Evolutionary conservation across 2,888 invertebrate genomes (phyloP).

Genomic region (Temnothorax rugatulus): DNA sequence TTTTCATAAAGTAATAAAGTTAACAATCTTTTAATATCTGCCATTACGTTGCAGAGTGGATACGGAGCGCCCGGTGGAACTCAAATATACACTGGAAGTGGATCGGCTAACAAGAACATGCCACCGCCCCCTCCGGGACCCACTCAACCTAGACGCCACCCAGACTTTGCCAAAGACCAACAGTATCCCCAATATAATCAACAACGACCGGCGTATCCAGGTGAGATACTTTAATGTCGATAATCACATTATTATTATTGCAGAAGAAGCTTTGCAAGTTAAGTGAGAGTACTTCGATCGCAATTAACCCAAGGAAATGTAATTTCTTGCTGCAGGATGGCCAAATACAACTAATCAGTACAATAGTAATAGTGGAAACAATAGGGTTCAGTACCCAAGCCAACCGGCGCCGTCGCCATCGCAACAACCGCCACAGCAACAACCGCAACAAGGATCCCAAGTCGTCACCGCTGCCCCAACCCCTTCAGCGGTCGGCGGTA

Average conservation of each 20-base stretch:
- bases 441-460: constrained; percentile 75
- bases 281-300: neutral
- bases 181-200: constrained; percentile 90
- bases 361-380: constrained; percentile 82
- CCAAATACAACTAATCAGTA: constrained; percentile 88
- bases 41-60: constrained; percentile 75
- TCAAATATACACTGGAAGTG: constrained; percentile 86
- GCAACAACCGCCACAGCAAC: constrained; percentile 69
- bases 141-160: constrained; percentile 91
- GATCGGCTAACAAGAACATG: constrained; percentile 88
- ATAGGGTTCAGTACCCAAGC: constrained; percentile 83
- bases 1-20: neutral
- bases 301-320: constrained; percentile 4
- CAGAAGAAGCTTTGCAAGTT: neutral
- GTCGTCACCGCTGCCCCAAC: constrained; percentile 76
- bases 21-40: constrained; percentile 16
- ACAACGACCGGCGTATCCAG: constrained; percentile 89
- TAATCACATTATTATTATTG: neutral
- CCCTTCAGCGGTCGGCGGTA: constrained; percentile 72
- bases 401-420: constrained; percentile 79
- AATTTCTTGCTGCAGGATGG: constrained; percentile 87
- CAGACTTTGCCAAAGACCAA: constrained; percentile 93
- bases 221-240: constrained; percentile 85
- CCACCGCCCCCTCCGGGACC: constrained; percentile 89
- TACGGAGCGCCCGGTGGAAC: constrained; percentile 84